Conservation (phyloP, 2,888 invertebrate species). For the Caenorhabditis macrosperma region DNA sequence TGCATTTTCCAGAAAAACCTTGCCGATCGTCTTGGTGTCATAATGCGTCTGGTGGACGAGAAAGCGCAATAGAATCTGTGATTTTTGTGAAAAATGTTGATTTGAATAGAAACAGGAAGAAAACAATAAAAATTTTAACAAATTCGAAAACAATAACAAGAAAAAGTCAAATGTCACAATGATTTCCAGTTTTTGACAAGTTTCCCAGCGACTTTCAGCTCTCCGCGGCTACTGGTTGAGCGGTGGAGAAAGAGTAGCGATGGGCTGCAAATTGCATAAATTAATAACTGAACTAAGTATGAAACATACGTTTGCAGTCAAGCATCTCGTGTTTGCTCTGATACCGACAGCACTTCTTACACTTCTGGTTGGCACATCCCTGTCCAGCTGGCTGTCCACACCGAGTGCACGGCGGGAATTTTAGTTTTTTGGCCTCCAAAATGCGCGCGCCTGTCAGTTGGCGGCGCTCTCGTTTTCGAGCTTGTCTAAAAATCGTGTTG, state of each 20-base stretch:
- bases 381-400: conserved; percentile 75
- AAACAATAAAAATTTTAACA: not conserved
- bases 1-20: conserved; percentile 47
- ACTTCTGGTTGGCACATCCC: conserved; percentile 69
- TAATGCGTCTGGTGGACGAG: conserved; percentile 53
- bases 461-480: conserved; percentile 62
- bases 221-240: not conserved
- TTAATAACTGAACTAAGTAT: not conserved
- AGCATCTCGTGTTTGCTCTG: conserved; percentile 65
- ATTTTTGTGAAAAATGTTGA: not conserved
- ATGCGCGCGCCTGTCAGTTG: conserved; percentile 50
- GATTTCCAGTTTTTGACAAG: conserved; percentile 15
- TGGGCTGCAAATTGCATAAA: conserved; percentile 20
- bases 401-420: conserved; percentile 68
- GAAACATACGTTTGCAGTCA: conserved; percentile 68
- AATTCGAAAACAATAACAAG: not conserved
- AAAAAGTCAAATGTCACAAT: not conserved
- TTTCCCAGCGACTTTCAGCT: not conserved
- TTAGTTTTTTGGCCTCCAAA: conserved; percentile 43
- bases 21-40: conserved; percentile 56
- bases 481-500: conserved; percentile 36
- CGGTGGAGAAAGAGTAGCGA: conserved; percentile 29
- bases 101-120: conserved; percentile 3
- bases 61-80: conserved; percentile 8
- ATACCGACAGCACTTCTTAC: conserved; percentile 76